Percentiles rank a stretch among this genome's conserved stretches.
phyloP scores from a whole-genome alignment of 1,140 invertebrate genomes.

The Elysia chlorotica region DNA sequence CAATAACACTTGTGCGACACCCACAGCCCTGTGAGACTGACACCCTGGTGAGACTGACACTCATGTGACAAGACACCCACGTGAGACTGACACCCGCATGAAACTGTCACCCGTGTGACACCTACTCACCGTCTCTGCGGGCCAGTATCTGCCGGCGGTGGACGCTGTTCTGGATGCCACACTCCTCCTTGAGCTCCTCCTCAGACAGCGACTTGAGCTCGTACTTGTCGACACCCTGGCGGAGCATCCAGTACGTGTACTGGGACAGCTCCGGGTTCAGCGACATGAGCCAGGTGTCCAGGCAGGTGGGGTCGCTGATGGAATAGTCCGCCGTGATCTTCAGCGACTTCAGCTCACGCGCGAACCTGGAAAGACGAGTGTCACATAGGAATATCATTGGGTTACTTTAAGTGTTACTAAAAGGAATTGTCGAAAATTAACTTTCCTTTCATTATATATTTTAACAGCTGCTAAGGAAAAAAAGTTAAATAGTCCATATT shows the following conservation, averaged over 20 bases:
- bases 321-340: constrained; percentile 98
- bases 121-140: constrained; percentile 80
- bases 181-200: constrained; percentile 88
- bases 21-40: too few species aligned
- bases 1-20: too few species aligned
- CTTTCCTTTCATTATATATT: too few species aligned
- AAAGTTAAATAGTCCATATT: too few species aligned
- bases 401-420: too few species aligned
- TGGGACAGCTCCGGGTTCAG: constrained; percentile 91
- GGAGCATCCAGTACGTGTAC: constrained; percentile 96
- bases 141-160: constrained; percentile 89
- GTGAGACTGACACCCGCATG: too few species aligned
- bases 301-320: constrained; percentile 86
- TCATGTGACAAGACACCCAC: too few species aligned
- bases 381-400: too few species aligned
- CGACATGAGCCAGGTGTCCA: constrained; percentile 87
- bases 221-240: constrained; percentile 90
- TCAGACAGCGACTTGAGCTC: constrained; percentile 75
- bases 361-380: constrained; percentile 80
- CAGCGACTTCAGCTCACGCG: constrained; percentile 89
- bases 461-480: too few species aligned
- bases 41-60: too few species aligned
- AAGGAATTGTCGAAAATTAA: too few species aligned
- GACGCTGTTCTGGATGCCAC: constrained; percentile 91
- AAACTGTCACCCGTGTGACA: not conserved